phyloP scores from a whole-genome alignment of 2,797 vertebrate genomes.

The Erithacus rubecula region DNA sequence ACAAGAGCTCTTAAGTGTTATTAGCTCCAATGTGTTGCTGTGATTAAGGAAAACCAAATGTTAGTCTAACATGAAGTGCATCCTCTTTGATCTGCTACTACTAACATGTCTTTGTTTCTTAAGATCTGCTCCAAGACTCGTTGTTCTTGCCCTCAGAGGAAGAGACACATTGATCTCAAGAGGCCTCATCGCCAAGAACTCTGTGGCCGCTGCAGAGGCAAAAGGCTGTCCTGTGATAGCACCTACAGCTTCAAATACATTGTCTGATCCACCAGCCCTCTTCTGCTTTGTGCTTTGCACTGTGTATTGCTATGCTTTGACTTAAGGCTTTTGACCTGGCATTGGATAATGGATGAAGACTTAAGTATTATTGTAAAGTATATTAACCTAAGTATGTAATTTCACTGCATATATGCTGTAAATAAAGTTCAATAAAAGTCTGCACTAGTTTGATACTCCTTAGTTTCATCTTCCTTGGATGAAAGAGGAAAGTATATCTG shows the following conservation, averaged over 20 bases:
- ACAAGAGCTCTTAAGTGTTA: background rate
- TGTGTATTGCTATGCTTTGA: slow-evolving; percentile 35
- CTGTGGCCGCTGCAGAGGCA: slow-evolving; percentile 91
- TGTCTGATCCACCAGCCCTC: slow-evolving; percentile 71
- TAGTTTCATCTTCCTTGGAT: background rate
- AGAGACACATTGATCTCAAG: slow-evolving; percentile 89
- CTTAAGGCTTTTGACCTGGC: slow-evolving; percentile 71
- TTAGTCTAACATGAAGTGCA: background rate
- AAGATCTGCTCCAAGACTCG: slow-evolving; percentile 86
- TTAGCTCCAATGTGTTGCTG: background rate
- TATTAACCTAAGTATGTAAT: slow-evolving; percentile 5
- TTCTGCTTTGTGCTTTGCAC: background rate
- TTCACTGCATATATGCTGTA: background rate
- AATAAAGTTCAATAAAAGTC: slow-evolving; percentile 55
- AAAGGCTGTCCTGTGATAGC: slow-evolving; percentile 89
- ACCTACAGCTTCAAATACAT: slow-evolving; percentile 94
- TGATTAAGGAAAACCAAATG: background rate
- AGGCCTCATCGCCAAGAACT: slow-evolving; percentile 92
- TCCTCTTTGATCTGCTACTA: background rate
- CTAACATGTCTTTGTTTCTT: background rate
- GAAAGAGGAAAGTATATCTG: background rate
- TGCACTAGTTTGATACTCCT: background rate
- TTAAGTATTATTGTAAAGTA: slow-evolving; percentile 54
- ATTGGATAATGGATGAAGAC: slow-evolving; percentile 65
- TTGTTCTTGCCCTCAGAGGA: slow-evolving; percentile 89